Base-by-base conservation (phyloP, 2,888 invertebrate species). In the Catocala nupta region DNA sequence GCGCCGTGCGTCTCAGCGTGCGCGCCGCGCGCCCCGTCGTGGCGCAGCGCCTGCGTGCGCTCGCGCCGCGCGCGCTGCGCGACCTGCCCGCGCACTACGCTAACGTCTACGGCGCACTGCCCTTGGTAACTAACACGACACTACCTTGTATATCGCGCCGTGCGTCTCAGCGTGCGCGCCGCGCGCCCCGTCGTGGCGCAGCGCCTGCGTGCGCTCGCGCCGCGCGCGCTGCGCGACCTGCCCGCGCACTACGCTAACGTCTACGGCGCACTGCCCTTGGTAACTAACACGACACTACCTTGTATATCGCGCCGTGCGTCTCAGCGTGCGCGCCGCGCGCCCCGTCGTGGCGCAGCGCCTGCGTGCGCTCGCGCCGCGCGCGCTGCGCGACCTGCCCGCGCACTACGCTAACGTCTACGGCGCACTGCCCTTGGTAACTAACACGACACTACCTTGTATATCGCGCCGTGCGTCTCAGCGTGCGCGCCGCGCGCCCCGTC, bases 391-490 rank as follows among this genome's bases (percentile, higher is more conserved):
- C 42, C 82, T 98, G 10, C 90, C 95, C 5, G 88, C 92, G 10
- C 90, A 94, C 1, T 98, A 96, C 85, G 88, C 96, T 0, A 92
- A 95, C 56, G 95, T 96, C 75, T 97, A 95, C 84, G 97, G 97
- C 1, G 97, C 96, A 73, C 94, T 95, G 16, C 93, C 98, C 0
- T 95, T 77, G 84, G 86, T 87, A 62, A 55, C 60, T 53, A 0
- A 12, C 1, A n/a, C n/a, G n/a, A n/a, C n/a, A 2, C 0, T 10
- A 7, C 16, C 16, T 49, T 10, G 16, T 25, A 16, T 11, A 8
- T 48, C 73, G 89, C 3, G 79, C 80, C 54, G 91, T 93, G 50
- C 81, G 89, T 4, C 76, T 94, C 39, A 74, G 86, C 0, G n/a
- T 55, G 0, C 55, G 70, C 0, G 75, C 85, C 0, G 92, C 92